These are phyloP conservation scores for Lagodon rhomboides DNA, from an alignment of 2,797 vertebrate species.

Conservation along the genomic window DNA sequence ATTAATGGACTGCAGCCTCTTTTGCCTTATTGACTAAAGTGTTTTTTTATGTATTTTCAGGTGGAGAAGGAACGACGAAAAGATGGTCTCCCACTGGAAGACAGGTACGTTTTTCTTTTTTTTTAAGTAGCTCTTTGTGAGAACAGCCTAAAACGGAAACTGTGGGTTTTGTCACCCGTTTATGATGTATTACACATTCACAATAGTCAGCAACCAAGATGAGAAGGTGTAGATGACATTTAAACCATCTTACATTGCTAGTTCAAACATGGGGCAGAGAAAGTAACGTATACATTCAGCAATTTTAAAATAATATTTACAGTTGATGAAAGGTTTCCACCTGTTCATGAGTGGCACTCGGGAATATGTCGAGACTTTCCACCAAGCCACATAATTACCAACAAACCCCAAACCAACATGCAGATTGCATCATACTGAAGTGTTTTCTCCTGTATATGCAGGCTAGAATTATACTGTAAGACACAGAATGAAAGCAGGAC, in stretches of 20 bases:
- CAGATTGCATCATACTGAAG: slow-evolving; percentile 47
- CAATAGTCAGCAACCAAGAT: background rate
- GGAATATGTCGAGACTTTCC: slow-evolving; percentile 21
- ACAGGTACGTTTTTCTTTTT: slow-evolving; percentile 86
- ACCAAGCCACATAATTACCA: slow-evolving; percentile 34
- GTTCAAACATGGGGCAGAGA: slow-evolving; percentile 21
- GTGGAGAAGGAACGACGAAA: slow-evolving; percentile 91
- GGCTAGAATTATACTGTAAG: slow-evolving; percentile 29
- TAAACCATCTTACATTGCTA: background rate
- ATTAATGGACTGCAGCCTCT: background rate
- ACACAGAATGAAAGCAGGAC: slow-evolving; percentile 20
- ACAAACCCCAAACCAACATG: slow-evolving; percentile 30
- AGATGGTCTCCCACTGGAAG: slow-evolving; percentile 90
- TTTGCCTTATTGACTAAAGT: slow-evolving; percentile 1
- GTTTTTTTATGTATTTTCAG: slow-evolving; percentile 74
- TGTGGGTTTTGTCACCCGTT: background rate
- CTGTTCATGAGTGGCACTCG: slow-evolving; percentile 35
- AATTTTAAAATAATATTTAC: slow-evolving; percentile 7
- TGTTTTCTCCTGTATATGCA: slow-evolving; percentile 26
- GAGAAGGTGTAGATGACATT: slow-evolving; percentile 2
- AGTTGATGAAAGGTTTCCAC: slow-evolving; percentile 49
- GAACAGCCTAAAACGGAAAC: background rate
- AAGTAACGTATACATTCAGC: slow-evolving; percentile 11
- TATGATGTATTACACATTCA: slow-evolving; percentile 9
- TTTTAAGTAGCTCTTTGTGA: background rate